phyloP scores from a whole-genome alignment of 2,888 invertebrate genomes.

The Rhagium mordax region DNA sequence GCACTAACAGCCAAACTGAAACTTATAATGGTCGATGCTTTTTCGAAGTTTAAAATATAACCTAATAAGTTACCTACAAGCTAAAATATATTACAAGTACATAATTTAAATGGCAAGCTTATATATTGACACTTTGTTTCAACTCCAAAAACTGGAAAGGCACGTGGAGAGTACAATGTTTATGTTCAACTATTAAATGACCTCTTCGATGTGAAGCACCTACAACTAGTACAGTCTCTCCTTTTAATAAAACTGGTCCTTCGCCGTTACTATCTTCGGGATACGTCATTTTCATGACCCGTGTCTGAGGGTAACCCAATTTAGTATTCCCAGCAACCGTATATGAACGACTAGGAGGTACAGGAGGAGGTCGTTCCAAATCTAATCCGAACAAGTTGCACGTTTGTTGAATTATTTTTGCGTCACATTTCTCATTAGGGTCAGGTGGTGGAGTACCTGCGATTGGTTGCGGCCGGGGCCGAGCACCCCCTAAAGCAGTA shows the following conservation, averaged over 20 bases:
- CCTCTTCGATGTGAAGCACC: conserved; percentile 91
- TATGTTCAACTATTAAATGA: conserved; percentile 89
- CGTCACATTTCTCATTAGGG: conserved; percentile 88
- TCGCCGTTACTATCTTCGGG: conserved; percentile 74
- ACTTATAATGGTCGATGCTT: neutral
- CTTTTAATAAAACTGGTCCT: conserved; percentile 81
- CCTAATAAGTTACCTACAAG: conserved; percentile 33
- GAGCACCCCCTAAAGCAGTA: conserved; percentile 67
- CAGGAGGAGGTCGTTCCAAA: conserved; percentile 92
- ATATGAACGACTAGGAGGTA: conserved; percentile 92
- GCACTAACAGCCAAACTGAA: conserved; percentile 24
- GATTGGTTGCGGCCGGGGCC: conserved; percentile 91
- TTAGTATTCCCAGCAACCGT: conserved; percentile 93
- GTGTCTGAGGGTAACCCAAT: conserved; percentile 92
- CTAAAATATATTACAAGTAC: conserved; percentile 34
- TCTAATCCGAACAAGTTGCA: conserved; percentile 93
- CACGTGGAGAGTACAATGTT: conserved; percentile 79
- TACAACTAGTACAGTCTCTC: conserved; percentile 89
- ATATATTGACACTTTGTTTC: conserved; percentile 71
- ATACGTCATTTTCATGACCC: conserved; percentile 92
- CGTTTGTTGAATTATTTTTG: conserved; percentile 90
- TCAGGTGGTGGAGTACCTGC: conserved; percentile 91
- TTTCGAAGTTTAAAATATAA: conserved; percentile 10
- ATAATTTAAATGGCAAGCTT: conserved; percentile 54
- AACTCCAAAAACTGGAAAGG: conserved; percentile 89